phyloP scores from a whole-genome alignment of 2,888 invertebrate species.

The Mylabris sibirica region DNA sequence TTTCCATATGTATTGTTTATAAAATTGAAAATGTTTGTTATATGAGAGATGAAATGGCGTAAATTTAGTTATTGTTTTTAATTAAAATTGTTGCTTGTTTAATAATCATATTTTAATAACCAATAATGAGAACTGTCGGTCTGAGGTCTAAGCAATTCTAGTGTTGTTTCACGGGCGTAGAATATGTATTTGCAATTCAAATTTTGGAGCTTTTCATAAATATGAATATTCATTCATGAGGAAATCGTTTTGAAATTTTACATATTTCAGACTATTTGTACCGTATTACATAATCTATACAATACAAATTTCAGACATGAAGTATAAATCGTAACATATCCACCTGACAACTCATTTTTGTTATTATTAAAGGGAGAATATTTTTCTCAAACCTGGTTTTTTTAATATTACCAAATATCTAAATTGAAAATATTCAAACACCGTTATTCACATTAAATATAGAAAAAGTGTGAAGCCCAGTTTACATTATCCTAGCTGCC shows the following conservation, averaged over 20 bases:
- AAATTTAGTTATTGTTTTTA: constrained; percentile 15
- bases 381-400: no score
- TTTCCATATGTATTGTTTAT: constrained; percentile 1
- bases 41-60: background rate
- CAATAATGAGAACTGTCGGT: constrained; percentile 51
- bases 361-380: no score
- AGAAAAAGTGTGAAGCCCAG: no score
- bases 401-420: no score
- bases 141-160: constrained; percentile 45
- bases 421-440: no score
- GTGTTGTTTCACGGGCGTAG: constrained; percentile 32
- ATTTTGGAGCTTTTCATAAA: constrained; percentile 35
- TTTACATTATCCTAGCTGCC: no score
- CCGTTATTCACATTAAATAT: no score
- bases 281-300: constrained; percentile 24
- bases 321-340: no score
- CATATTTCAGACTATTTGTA: constrained; percentile 47
- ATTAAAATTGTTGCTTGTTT: constrained; percentile 28
- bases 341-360: no score
- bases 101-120: constrained; percentile 54
- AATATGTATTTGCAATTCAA: constrained; percentile 55
- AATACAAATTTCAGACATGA: no score
- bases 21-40: background rate
- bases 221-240: constrained; percentile 54
- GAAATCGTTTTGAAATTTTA: constrained; percentile 53